Evolutionary conservation across 2,113 vertebrate species (phyloP), one percentile per base, ranked within the genome.

Genomic region (Elgaria multicarinata): DNA sequence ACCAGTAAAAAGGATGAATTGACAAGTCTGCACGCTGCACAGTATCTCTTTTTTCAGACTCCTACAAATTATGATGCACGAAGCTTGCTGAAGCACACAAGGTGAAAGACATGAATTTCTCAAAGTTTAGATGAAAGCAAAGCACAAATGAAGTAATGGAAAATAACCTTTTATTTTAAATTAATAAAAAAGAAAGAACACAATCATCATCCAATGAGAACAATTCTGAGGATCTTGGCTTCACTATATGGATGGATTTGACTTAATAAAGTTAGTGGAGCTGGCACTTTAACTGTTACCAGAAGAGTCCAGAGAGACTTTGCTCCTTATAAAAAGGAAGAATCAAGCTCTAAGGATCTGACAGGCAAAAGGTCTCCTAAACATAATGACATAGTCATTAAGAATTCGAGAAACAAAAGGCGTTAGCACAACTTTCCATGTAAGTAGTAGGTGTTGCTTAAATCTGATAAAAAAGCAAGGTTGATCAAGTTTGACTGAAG

Each of bases 151-250:
- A 62, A 20, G 44, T 94, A 95, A 92, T 96, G 94, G 93, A 96
- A 96, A 96, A 96, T 95, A 96, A 79, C 69, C 93, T 90, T 96
- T 96, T 96, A 96, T 96, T 96, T 94, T 85, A 94, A 95, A 95
- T 94, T 58, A 18, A 95, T 94, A 95, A 92, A 93, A 92, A 18
- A 95, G 94, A 95, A 92, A 93, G 92, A 92, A 95, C 74, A 0
- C 91, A 95, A 36, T 80, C 93, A 93, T 94, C 79, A 94, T 94
- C 91, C 2, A 4, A 93, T 93, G 93, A 90, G 93, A 89, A 95
- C 95, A 93, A 89, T 87, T 89, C 93, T 80, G 82, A 93, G 44
- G 50, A 89, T 88, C 91, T 93, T 77, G 95, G 93, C 94, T 95
- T 90, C 94, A 93, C 93, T 94, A 90, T 92, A 94, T 74, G 44